phyloP scores from a whole-genome alignment of 2,113 vertebrate genomes.

The Rynchops niger region DNA sequence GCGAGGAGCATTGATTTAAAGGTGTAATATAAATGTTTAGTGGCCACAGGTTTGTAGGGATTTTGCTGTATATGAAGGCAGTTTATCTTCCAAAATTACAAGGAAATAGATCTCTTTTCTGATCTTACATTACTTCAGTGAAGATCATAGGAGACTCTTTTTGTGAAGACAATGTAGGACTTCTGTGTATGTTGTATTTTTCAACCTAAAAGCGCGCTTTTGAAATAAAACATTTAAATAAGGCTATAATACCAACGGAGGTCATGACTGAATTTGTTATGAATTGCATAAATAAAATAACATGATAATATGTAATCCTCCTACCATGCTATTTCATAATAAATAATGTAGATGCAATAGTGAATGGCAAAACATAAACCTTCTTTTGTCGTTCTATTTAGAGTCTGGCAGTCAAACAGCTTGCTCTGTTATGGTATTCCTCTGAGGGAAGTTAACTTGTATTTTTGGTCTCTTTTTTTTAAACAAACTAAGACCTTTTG shows the following conservation, averaged over 20 bases:
- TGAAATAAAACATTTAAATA: not conserved
- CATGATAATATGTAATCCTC: not conserved
- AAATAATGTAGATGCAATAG: not conserved
- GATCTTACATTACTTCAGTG: not conserved
- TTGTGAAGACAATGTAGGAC: not conserved
- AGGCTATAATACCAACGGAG: not conserved
- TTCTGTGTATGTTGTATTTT: not conserved
- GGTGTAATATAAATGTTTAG: not conserved
- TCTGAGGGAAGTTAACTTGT: not conserved
- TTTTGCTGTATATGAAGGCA: not conserved
- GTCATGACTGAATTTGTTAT: not conserved
- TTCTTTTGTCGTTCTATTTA: not conserved
- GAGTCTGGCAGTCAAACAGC: not conserved
- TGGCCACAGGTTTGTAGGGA: not conserved
- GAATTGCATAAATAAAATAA: not conserved
- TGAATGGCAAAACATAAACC: not conserved
- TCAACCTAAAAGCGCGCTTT: not conserved
- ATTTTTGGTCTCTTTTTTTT: not conserved
- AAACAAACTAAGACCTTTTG: not conserved
- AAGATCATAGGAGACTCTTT: not conserved
- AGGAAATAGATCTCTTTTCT: not conserved
- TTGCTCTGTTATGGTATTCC: not conserved
- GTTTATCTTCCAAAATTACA: not conserved
- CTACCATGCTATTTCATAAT: not conserved
- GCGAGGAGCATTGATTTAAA: not conserved